Conservation (phyloP, 2,797 vertebrate genomes). For the Pangasius macronema region DNA sequence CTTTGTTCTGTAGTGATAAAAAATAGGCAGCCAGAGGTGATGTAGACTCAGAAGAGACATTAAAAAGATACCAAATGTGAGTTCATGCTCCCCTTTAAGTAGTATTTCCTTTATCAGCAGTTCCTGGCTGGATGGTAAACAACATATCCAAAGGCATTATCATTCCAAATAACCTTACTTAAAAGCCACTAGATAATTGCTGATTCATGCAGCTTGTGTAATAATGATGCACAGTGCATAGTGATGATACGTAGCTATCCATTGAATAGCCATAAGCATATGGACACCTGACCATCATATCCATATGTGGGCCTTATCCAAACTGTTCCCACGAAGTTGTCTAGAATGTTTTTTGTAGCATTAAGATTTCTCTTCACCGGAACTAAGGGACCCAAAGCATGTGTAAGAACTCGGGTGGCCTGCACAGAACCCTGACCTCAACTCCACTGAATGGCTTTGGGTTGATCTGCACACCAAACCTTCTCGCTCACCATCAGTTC, state of each 20-base stretch:
- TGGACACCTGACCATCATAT: not conserved
- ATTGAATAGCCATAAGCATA: not conserved
- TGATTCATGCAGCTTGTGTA: not conserved
- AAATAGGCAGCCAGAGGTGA: slow-evolving; percentile 8
- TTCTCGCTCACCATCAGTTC: not conserved
- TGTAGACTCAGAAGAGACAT: slow-evolving; percentile 16
- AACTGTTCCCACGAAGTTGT: not conserved
- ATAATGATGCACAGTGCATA: not conserved
- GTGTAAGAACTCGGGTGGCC: not conserved
- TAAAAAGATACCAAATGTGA: not conserved
- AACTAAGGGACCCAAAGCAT: not conserved
- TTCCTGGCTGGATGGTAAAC: slow-evolving; percentile 20
- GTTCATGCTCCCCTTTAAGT: not conserved
- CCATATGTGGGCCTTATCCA: too few species aligned
- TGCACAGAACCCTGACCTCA: not conserved
- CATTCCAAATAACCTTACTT: slow-evolving; percentile 27
- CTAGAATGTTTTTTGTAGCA: not conserved
- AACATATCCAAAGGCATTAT: slow-evolving; percentile 29
- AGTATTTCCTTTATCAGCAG: slow-evolving; percentile 18
- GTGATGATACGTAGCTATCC: not conserved
- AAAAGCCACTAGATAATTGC: not conserved
- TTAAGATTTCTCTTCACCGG: not conserved
- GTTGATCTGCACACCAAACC: not conserved
- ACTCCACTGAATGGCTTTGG: not conserved
- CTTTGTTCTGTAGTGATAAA: slow-evolving; percentile 19